A percentile compares a stretch with the other conserved stretches of the same genome.
These are phyloP conservation scores for Rousettus leschenaultii DNA, from an alignment of 2,113 vertebrate species.

Conservation along the genomic window DNA sequence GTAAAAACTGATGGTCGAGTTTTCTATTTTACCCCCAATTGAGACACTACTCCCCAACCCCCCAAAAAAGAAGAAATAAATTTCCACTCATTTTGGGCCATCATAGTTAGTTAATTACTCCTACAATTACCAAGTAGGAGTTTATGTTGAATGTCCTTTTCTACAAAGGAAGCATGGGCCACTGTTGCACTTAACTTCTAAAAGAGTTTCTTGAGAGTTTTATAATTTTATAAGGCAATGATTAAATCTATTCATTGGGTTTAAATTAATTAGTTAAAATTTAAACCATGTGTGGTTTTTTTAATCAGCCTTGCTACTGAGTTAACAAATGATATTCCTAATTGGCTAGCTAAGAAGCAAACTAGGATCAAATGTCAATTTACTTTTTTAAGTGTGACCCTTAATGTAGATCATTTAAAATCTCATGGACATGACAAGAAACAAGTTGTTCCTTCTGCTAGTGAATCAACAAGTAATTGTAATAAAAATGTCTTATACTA, in stretches of 20 bases:
- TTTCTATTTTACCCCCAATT: not conserved
- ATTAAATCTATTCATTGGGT: conserved; percentile 81
- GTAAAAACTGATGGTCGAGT: not conserved
- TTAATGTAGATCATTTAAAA: conserved; percentile 71
- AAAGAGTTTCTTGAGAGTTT: conserved; percentile 70
- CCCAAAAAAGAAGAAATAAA: not conserved
- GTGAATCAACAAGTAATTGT: conserved; percentile 47
- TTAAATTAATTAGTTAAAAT: conserved; percentile 84
- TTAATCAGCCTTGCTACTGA: conserved; percentile 67
- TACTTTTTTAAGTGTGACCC: conserved; percentile 68
- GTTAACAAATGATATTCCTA: conserved; percentile 76
- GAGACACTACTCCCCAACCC: not conserved
- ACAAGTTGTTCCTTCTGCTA: conserved; percentile 42
- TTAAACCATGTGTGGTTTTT: conserved; percentile 72
- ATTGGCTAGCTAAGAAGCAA: conserved; percentile 75
- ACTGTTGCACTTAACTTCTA: conserved; percentile 69
- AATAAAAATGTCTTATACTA: not conserved
- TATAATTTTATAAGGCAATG: conserved; percentile 80
- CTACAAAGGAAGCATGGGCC: conserved; percentile 63
- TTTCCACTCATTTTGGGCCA: not conserved
- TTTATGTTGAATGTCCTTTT: conserved; percentile 27
- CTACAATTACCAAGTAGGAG: conserved; percentile 30
- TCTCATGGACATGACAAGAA: conserved; percentile 60
- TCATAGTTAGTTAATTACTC: conserved; percentile 52
- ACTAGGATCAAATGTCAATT: conserved; percentile 70